Evolutionary conservation across 2,888 invertebrate genomes (phyloP).

Genomic region (Vannuccia rotundouncinata): DNA sequence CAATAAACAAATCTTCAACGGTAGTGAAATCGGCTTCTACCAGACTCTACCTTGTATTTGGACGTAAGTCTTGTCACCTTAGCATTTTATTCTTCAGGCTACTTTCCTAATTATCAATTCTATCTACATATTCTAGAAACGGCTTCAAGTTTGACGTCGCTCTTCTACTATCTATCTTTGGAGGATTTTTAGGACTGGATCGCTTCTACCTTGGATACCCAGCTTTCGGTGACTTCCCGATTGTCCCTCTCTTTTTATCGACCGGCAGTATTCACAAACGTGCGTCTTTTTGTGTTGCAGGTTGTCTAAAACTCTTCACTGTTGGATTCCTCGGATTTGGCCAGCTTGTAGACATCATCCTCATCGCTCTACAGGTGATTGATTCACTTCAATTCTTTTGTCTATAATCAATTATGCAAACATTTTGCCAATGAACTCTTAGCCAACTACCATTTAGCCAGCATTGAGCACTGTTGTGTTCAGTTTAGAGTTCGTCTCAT

Average conservation of each 20-base stretch:
- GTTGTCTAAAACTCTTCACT: conserved; percentile 85
- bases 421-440: too few relatives aligned
- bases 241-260: not conserved
- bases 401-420: too few relatives aligned
- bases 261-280: too few relatives aligned
- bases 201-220: conserved; percentile 97
- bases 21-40: conserved; percentile 65
- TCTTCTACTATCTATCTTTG: conserved; percentile 81
- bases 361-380: conserved; percentile 80
- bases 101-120: too few relatives aligned
- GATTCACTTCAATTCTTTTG: not conserved
- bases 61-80: too few relatives aligned
- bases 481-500: too few relatives aligned
- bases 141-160: conserved; percentile 87
- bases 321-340: conserved; percentile 89
- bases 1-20: conserved; percentile 66
- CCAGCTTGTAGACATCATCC: conserved; percentile 84
- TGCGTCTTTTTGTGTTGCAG: conserved; percentile 47
- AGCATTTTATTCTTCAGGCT: not conserved
- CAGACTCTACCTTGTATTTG: conserved; percentile 78
- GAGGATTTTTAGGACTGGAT: conserved; percentile 95
- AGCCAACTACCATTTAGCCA: too few relatives aligned
- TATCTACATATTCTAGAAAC: conserved; percentile 71
- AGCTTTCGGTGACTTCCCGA: conserved; percentile 65
- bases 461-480: too few relatives aligned